phyloP scores from a whole-genome alignment of 2,113 vertebrate genomes.

The Myiozetetes cayanensis region DNA sequence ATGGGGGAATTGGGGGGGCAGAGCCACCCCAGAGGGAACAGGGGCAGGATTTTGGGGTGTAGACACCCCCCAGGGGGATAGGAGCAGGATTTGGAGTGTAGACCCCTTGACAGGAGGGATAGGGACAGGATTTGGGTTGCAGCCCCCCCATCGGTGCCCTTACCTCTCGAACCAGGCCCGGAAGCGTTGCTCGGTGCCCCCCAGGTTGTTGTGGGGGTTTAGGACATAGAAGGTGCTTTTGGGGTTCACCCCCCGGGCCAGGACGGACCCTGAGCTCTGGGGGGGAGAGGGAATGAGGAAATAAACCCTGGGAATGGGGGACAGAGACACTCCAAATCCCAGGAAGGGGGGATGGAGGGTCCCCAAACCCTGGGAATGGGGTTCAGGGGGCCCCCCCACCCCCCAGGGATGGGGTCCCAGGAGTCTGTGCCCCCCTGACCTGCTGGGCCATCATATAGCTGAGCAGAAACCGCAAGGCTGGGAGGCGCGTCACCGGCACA shows the following conservation, averaged over 20 bases:
- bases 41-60: too few species aligned
- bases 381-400: rapidly evolving
- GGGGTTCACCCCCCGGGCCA: slow-evolving; percentile 79
- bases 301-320: neutral
- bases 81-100: too few species aligned
- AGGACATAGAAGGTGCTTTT: slow-evolving; percentile 84
- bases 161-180: slow-evolving; percentile 87
- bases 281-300: neutral
- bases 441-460: slow-evolving; percentile 77
- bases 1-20: too few species aligned
- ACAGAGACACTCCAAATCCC: neutral
- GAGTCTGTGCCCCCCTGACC: slow-evolving; percentile 56
- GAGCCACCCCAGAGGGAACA: too few species aligned
- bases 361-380: neutral
- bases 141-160: neutral
- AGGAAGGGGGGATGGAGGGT: neutral
- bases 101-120: too few species aligned
- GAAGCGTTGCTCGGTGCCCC: slow-evolving; percentile 81
- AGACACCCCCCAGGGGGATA: too few species aligned
- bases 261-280: slow-evolving; percentile 43
- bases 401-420: neutral
- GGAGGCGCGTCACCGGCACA: slow-evolving; percentile 83
- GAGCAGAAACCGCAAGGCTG: slow-evolving; percentile 84
- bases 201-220: slow-evolving; percentile 86
- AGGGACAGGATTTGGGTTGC: neutral